A percentile compares a stretch with the other conserved stretches of the same genome.
Conservation (phyloP, 2,797 vertebrate species). For the Fringilla coelebs region DNA sequence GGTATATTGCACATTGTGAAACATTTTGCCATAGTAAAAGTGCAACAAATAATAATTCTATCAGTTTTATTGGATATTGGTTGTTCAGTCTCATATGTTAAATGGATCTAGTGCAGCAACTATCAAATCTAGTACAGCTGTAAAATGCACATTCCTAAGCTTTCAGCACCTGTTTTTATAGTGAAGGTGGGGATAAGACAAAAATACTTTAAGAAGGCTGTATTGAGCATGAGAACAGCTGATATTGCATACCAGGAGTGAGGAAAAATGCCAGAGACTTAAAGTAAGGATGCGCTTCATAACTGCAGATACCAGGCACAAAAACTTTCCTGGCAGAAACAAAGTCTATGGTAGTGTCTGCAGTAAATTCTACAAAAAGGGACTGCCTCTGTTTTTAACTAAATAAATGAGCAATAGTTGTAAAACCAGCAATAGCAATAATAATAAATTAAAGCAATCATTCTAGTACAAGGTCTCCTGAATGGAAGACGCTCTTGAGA, state of each 20-base stretch:
- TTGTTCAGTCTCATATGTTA: neutral
- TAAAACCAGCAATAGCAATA: rapidly evolving
- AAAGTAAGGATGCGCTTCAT: neutral
- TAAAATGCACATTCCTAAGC: conserved; percentile 3
- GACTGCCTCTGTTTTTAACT: neutral
- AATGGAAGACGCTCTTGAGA: neutral
- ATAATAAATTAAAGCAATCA: neutral
- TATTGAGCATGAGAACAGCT: neutral
- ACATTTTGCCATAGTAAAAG: conserved; percentile 56
- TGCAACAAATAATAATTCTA: conserved; percentile 55
- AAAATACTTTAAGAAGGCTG: neutral
- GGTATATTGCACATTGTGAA: conserved; percentile 32
- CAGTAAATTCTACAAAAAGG: neutral
- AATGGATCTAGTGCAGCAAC: neutral
- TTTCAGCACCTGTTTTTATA: neutral
- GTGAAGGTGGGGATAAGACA: neutral
- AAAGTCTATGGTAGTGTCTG: neutral
- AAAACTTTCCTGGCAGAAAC: neutral
- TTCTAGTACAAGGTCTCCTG: neutral
- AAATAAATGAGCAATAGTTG: neutral
- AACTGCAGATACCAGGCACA: neutral
- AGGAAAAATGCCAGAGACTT: neutral
- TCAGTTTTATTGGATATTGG: conserved; percentile 56
- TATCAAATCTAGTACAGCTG: neutral
- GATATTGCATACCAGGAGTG: neutral